Base-by-base conservation (phyloP, 2,113 vertebrate species). In the Corythornis madagascariensis region DNA sequence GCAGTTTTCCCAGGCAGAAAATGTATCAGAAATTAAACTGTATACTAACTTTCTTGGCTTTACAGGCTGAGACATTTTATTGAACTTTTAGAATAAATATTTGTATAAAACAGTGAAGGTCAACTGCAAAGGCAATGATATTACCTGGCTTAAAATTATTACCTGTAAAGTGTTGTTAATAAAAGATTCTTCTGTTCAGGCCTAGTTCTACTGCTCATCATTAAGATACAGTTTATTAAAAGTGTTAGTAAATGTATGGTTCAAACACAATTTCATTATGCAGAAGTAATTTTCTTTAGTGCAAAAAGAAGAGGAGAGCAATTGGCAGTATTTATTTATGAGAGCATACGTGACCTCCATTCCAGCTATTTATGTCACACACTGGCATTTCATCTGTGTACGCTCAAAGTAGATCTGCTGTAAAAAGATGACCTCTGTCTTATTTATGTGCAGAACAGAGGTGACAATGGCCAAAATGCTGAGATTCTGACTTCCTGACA, bases 381-480 rank as follows among this genome's bases (percentile, higher is more conserved):
- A 17, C 16, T 93, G 91, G 59, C 56, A 64, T 94, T 96, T 94
- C 57, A 33, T 85, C 63, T 88, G 65, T 79, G 71, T 55, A n/a
- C 83, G 77, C 47, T 87, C 52, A 75, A 95, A 95, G 87, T 67
- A 89, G 88, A 76, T 75, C 40, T 63, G 18, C 64, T 52, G 8
- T 52, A 75, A 85, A 74, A 76, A 75, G 56, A 78, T 73, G 50
- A 61, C 77, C 83, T 91, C 53, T 90, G 48, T 40, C 80, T 70
- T 85, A 57, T 89, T 82, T 93, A 60, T 26, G 29, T 53, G 5
- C 50, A 11, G 31, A 82, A 75, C 16, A 66, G 52, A 72, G 50
- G 50, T 90, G 43, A 24, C 59, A 59, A 60, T 28, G n/a, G 24
- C 79, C 48, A 93, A 92, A 92, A 70, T 50, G 16, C 12, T 92